phyloP scores from a whole-genome alignment of 2,888 invertebrate genomes.

The Macrophya annulata region DNA sequence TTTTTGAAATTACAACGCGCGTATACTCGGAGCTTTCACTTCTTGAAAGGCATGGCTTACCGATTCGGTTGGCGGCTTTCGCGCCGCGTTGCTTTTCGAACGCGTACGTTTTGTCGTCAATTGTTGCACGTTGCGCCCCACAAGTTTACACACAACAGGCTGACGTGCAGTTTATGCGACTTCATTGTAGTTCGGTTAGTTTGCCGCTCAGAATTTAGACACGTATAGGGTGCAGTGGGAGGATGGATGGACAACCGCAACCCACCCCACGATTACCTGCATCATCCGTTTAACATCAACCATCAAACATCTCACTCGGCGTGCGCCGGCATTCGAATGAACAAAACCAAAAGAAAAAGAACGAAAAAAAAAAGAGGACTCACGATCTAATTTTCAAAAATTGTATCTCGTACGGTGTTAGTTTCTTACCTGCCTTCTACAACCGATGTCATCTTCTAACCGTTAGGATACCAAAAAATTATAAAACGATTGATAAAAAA shows the following conservation, averaged over 20 bases:
- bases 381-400: conserved; percentile 8
- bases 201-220: conserved; percentile 30
- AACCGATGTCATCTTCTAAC: background rate
- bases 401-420: background rate
- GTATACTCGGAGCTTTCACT: conserved; percentile 57
- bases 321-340: background rate
- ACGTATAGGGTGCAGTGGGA: conserved; percentile 6
- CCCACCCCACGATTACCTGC: conserved; percentile 25
- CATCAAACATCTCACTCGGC: conserved; percentile 13
- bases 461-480: background rate
- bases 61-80: conserved; percentile 59
- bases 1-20: background rate
- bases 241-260: conserved; percentile 38
- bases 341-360: background rate
- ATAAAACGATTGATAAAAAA: background rate
- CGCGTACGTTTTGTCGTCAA: conserved; percentile 72
- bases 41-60: conserved; percentile 62
- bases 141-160: conserved; percentile 77
- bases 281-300: background rate
- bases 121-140: conserved; percentile 75
- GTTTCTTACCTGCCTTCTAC: background rate
- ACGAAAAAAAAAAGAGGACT: background rate
- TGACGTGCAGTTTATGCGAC: conserved; percentile 75
- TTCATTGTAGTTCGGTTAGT: conserved; percentile 69
- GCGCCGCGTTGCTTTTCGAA: conserved; percentile 67